Evolutionary conservation across 2,797 vertebrate species (phyloP), one percentile per base, ranked within the genome.

Genomic region (Decapterus maruadsi): DNA sequence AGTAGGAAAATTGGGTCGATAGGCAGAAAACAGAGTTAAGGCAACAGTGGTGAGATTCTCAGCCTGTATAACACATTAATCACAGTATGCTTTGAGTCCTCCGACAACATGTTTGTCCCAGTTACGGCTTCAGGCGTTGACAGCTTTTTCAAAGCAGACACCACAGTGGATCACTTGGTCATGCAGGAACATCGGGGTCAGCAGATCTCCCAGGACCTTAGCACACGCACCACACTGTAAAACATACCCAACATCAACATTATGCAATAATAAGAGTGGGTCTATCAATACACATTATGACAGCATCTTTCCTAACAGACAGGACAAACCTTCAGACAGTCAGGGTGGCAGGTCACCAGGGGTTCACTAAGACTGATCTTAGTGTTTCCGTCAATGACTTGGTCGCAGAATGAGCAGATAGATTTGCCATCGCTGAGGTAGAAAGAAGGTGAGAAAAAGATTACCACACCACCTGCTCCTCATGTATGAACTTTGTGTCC

Each of bases 251-350:
- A 14, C 10, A 72, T 84, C 40, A 75, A 36, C 34, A 75, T 69
- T 9, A 62, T 13, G 14, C 22, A 75, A 51, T 62, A 40, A 63
- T n/a, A 34, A 60, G 20, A 75, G 53, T 20, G 53, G 42, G 43
- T 40, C 4, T 48, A 17, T 74, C 42, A 66, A 7, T 54, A 6
- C 14, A 51, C 45, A 45, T 26, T 26, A 9, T 8, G 12, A 26
- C 13, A 9, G 16, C 26, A 31, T 65, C 54, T 68, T 77, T 65
- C 2, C 20, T 3, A 40, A 59, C 17, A 53, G 8, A 60, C 48
- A 42, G 11, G 74, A 73, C 84, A 68, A 82, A 95, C 94, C 93
- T 92, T 90, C 0, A 95, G 81, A 76, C 94, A 94, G 0, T 91
- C 86, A 0, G 81, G 54, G 56, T 95, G 94, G 81, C 80, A 91